Evolutionary conservation across 2,113 vertebrate genomes (phyloP), one percentile per base, ranked within the genome.

Genomic region (Cebus imitator): DNA sequence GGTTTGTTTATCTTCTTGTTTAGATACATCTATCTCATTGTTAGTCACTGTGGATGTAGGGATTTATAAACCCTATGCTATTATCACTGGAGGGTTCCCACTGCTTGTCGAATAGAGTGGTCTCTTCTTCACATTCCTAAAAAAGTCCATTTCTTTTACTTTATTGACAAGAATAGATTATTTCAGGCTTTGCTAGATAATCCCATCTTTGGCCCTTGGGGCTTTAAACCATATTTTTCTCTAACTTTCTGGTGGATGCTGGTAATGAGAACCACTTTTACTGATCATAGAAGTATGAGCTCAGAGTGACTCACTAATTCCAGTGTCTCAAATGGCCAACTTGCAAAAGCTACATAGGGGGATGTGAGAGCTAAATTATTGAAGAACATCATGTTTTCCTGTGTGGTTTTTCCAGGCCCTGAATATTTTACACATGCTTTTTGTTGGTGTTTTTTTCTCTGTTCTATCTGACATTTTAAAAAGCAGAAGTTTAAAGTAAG

Each of bases 271-370:
- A 82, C 27, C 43, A 52, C 37, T 90, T 96, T 90, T 72, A 87
- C 50, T 66, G 79, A 70, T 88, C 48, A 35, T 57, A 82, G 75
- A 96, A 88, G 18, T 86, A 68, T 82, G 83, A 90, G n/a, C 45
- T 97, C 55, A 45, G 32, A 90, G 66, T 55, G 81, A 96, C 70
- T 96, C 89, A 94, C 32, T 55, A 50, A 92, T 97, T 92, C 70
- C 61, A 70, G 4, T 40, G 27, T 83, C 96, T 82, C 43, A 50
- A 72, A 70, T 61, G 40, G 18, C 72, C 73, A 94, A n/a, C 75
- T 95, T 91, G 57, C 91, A 88, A 93, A 78, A 58, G 7, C 52
- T 52, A 9, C 52, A 35, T 20, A 55, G 3, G 30, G 45, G 30
- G 64, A 52, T 11, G 2, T 83, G 55, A 84, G 45, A 85, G 45